These are phyloP conservation scores for Leguminivora glycinivorella DNA, from an alignment of 1,140 invertebrate species.

Conservation along the genomic window DNA sequence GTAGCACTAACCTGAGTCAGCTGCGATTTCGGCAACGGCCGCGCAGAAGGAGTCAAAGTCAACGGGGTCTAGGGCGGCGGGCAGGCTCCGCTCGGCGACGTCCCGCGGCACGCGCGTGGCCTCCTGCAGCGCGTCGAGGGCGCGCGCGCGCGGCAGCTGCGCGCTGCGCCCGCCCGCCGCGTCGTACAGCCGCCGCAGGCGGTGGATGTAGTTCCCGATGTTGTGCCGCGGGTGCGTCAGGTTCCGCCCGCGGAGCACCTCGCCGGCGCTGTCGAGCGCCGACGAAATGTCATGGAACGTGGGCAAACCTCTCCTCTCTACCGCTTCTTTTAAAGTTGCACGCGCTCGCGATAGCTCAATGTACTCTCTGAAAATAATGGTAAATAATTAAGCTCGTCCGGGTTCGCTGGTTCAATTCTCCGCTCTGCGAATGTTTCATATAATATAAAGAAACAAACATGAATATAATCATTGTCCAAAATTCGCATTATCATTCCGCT, in stretches of 20 bases:
- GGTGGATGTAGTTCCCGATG: conserved; percentile 65
- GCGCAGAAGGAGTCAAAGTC: conserved; percentile 81
- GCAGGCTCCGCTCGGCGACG: conserved; percentile 55
- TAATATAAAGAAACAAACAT: not conserved
- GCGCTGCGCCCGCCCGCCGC: conserved; percentile 62
- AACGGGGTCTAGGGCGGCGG: conserved; percentile 48
- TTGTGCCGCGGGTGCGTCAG: conserved; percentile 64
- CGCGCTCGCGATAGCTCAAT: conserved; percentile 82
- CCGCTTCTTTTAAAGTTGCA: conserved; percentile 81
- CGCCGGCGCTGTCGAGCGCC: conserved; percentile 81
- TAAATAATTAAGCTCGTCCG: not conserved
- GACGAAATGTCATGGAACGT: conserved; percentile 82
- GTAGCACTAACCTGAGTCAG: conserved; percentile 59
- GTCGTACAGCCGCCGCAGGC: conserved; percentile 71
- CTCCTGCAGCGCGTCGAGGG: conserved; percentile 60
- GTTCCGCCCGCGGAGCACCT: conserved; percentile 74
- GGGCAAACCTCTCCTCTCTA: conserved; percentile 82
- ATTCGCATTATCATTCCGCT: not conserved
- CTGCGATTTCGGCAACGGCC: conserved; percentile 79
- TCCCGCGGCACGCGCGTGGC: conserved; percentile 54
- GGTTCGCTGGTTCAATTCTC: not conserved
- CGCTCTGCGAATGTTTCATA: not conserved
- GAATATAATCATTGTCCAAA: not conserved
- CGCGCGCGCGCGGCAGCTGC: conserved; percentile 46
- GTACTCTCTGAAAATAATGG: conserved; percentile 80